Evolutionary conservation across 2,797 vertebrate genomes (phyloP), one percentile per base, ranked within the genome.

Genomic region (Anolis apletophallus): DNA sequence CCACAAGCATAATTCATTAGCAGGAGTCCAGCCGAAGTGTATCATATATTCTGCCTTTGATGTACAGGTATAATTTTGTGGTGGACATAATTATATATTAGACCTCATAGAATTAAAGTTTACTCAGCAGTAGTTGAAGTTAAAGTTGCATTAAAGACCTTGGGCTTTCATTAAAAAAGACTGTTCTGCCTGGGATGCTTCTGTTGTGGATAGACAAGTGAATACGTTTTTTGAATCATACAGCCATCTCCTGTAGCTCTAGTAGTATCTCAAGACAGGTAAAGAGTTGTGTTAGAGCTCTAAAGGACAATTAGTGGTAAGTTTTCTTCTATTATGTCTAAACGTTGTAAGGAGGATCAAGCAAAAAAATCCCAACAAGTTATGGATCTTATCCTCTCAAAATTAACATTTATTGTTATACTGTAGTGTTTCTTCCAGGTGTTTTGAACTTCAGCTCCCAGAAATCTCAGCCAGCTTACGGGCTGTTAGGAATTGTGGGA

Each of bases 101-200:
- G 46, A 82, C 12, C 17, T 23, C 26, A 36, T 73, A 55, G 54
- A 73, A 23, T 73, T n/a, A 74, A 73, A 71, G 36, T 8, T 83
- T n/a, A 19, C 7, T 32, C n/a, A 57, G 17, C 40, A 26, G 14
- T 80, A 46, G 34, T 52, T 34, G 52, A 29, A n/a, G 4, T 68
- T 13, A 12, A 75, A 29, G 21, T 10, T 46, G 1, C 23, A n/a
- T 67, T 77, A 9, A 50, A 67, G 29, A 55, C 32, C 13, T n/a
- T 83, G 69, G 52, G 29, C 40, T 83, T 75, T 83, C 11, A 46
- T 69, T 40, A 68, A 64, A 40, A 64, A 50, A 84, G 85, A 12
- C 8, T 71, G 83, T 13, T n/a, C n/a, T 87, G 9, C 55, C 55
- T 79, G 50, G 36, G n/a, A 12, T 36, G 4, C 32, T 7, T 36